phyloP scores from a whole-genome alignment of 1,140 invertebrate genomes.

The Homarus americanus region DNA sequence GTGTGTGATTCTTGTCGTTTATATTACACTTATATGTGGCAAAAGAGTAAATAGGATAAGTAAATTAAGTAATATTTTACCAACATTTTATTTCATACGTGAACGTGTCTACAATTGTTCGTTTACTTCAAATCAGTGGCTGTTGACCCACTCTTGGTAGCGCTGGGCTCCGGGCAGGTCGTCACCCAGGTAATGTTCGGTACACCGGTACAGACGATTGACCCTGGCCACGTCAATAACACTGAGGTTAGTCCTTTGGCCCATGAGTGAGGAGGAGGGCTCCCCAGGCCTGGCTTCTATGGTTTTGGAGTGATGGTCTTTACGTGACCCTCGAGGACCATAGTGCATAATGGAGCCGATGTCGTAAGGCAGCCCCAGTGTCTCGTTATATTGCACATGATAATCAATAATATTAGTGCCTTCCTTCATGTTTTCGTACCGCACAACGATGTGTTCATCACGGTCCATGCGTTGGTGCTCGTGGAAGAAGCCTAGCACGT shows the following conservation, averaged over 20 bases:
- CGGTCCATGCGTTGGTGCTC: slow-evolving; percentile 46
- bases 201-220: slow-evolving; percentile 10
- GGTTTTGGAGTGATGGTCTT: background rate
- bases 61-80: too few species aligned
- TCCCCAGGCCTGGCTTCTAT: background rate
- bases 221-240: slow-evolving; percentile 14
- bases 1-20: too few species aligned
- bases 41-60: too few species aligned
- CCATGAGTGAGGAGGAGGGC: background rate
- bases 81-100: too few species aligned
- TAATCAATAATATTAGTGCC: too few species aligned
- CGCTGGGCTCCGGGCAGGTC: slow-evolving; percentile 20
- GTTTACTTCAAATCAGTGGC: too few species aligned
- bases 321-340: background rate
- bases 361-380: slow-evolving; percentile 12
- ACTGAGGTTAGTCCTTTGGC: background rate
- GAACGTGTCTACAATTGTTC: too few species aligned
- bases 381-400: background rate
- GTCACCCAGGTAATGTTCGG: background rate
- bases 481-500: slow-evolving; percentile 47
- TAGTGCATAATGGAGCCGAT: slow-evolving; percentile 26
- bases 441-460: slow-evolving; percentile 15
- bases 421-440: slow-evolving; percentile 36
- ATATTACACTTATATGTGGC: too few species aligned
- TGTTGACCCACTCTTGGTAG: slow-evolving; percentile 10